Percentiles rank a stretch among this genome's conserved stretches.
Conservation (phyloP, 2,113 vertebrate species). For the Erythrolamprus reginae region DNA sequence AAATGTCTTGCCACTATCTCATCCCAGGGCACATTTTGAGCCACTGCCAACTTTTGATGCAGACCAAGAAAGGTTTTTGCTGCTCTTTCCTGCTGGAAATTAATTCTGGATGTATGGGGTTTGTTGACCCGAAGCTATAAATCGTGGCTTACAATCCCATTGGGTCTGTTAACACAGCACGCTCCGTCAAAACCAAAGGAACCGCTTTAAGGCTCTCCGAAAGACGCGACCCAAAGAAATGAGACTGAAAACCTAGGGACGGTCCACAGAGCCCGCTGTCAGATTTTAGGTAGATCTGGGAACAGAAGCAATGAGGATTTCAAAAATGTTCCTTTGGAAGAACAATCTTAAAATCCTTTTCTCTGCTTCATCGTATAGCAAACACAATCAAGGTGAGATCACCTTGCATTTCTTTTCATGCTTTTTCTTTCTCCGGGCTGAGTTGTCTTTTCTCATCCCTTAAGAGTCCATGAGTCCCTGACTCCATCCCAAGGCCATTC, state of each 20-base stretch:
- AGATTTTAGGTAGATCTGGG: not conserved
- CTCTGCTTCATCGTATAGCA: not conserved
- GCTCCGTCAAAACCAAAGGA: not conserved
- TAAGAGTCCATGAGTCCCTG: not conserved
- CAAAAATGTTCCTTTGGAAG: not conserved
- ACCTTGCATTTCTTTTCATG: not conserved
- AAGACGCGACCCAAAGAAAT: not conserved
- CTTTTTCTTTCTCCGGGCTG: not conserved
- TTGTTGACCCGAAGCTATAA: not conserved
- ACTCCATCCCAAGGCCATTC: not conserved
- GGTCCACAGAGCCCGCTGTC: not conserved
- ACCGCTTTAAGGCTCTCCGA: not conserved
- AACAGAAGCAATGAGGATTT: not conserved
- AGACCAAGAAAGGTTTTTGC: not conserved
- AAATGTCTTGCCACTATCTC: not conserved
- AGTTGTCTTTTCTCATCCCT: not conserved
- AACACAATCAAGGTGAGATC: not conserved
- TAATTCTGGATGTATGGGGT: not conserved
- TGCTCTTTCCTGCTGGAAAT: not conserved
- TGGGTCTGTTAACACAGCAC: not conserved
- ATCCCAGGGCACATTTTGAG: not conserved
- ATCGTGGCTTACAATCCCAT: not conserved
- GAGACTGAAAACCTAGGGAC: not conserved
- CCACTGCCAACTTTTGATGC: not conserved
- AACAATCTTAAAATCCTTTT: not conserved